Evolutionary conservation across 2,113 vertebrate genomes (phyloP).

Genomic region (Accipiter virgatus): DNA sequence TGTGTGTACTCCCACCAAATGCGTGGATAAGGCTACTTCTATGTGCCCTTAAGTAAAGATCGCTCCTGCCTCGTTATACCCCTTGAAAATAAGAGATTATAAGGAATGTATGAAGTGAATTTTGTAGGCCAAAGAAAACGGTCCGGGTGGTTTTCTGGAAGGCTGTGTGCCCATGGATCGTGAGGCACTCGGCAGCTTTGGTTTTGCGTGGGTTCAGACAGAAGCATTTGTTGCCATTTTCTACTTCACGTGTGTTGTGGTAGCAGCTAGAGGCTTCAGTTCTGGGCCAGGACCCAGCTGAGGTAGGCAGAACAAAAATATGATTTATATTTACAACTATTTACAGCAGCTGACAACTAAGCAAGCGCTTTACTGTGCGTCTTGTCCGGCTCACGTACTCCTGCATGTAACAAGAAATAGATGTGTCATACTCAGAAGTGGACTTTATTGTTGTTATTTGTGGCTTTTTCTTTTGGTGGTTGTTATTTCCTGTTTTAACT

Average conservation of each 20-base stretch:
- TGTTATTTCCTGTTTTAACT: neutral
- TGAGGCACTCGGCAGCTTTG: rapidly evolving
- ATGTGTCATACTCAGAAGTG: neutral
- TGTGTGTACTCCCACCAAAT: rapidly evolving
- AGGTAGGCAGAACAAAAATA: neutral
- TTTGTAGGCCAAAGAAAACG: rapidly evolving
- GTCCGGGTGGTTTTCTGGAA: neutral
- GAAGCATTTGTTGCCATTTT: rapidly evolving
- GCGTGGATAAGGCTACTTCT: rapidly evolving
- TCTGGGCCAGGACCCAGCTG: neutral
- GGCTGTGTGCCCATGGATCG: rapidly evolving
- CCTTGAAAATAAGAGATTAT: rapidly evolving
- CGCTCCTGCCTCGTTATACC: rapidly evolving
- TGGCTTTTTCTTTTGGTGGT: neutral
- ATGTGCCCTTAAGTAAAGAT: rapidly evolving
- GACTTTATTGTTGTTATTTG: neutral
- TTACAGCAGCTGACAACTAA: rapidly evolving
- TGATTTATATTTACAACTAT: rapidly evolving
- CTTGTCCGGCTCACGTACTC: rapidly evolving
- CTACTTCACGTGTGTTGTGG: neutral
- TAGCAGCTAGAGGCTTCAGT: neutral
- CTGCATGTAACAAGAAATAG: neutral
- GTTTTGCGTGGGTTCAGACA: rapidly evolving
- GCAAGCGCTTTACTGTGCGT: rapidly evolving
- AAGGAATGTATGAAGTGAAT: no score